Conservation (phyloP, 2,888 invertebrate species). For the Blastobasis adustella region DNA sequence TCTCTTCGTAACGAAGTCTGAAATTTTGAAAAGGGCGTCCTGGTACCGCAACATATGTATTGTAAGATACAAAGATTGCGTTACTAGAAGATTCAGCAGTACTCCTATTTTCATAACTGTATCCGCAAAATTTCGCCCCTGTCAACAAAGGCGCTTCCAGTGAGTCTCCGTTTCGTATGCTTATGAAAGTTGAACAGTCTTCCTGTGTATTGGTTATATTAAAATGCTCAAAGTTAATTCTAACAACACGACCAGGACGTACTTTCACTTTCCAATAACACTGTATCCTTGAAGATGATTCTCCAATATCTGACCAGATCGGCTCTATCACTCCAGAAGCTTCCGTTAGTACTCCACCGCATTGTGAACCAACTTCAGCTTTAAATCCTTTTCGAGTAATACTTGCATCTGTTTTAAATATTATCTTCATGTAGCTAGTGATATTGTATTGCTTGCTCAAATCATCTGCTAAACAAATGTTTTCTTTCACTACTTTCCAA, state of each 20-base stretch:
- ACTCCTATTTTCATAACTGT: constrained; percentile 39
- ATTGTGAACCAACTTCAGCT: constrained; percentile 72
- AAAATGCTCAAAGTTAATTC: constrained; percentile 76
- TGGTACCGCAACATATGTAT: background rate
- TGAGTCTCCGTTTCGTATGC: constrained; percentile 85
- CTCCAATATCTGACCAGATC: constrained; percentile 25
- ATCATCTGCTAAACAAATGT: constrained; percentile 68
- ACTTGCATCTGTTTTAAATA: constrained; percentile 78
- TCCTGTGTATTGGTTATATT: constrained; percentile 66
- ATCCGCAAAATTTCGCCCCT: constrained; percentile 83
- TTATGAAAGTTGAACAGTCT: constrained; percentile 44
- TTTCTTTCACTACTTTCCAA: constrained; percentile 69
- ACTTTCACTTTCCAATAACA: constrained; percentile 87
- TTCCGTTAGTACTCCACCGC: constrained; percentile 80
- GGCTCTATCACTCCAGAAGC: constrained; percentile 71
- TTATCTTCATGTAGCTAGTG: constrained; percentile 77
- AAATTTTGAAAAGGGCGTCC: constrained; percentile 42
- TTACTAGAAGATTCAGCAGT: constrained; percentile 79
- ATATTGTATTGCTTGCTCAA: constrained; percentile 37
- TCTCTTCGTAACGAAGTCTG: constrained; percentile 74
- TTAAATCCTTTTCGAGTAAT: constrained; percentile 80
- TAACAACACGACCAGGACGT: constrained; percentile 81
- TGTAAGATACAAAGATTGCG: constrained; percentile 39
- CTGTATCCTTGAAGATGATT: constrained; percentile 21
- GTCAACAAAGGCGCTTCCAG: constrained; percentile 82